phyloP scores from a whole-genome alignment of 2,113 vertebrate species.

The Gyps fulvus region DNA sequence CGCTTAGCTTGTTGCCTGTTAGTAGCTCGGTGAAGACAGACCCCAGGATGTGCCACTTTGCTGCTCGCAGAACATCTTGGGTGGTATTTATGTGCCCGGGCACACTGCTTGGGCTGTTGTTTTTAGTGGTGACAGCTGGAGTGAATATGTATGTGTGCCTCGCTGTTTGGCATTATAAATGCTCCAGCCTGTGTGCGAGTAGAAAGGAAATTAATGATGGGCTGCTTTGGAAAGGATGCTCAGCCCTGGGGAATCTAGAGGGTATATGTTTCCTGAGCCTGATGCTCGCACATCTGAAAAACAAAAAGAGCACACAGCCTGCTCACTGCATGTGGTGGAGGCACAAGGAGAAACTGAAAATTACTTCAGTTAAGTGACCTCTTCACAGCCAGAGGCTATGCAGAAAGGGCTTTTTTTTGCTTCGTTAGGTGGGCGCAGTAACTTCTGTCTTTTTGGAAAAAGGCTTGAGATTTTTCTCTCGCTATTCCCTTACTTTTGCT shows the following conservation, averaged over 20 bases:
- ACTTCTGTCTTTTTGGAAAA: not conserved
- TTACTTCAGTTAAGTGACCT: not conserved
- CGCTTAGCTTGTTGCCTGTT: not conserved
- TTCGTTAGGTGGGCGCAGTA: not conserved
- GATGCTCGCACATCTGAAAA: not conserved
- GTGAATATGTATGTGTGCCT: rapidly evolving
- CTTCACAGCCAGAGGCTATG: not conserved
- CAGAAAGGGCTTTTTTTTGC: not conserved
- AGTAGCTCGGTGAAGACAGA: not conserved
- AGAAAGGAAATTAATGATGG: not conserved
- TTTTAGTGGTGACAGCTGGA: not conserved
- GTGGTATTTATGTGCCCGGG: not conserved
- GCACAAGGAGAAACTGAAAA: not conserved
- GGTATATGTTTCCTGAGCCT: not conserved
- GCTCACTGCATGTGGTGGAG: not conserved
- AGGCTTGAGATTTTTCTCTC: not conserved
- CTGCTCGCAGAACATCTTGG: not conserved
- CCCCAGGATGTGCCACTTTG: not conserved
- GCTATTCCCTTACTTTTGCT: not conserved
- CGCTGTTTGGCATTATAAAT: not conserved
- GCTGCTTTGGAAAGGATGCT: not conserved
- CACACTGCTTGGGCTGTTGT: not conserved
- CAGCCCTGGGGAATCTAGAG: not conserved
- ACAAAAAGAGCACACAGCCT: not conserved
- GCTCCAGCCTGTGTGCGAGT: rapidly evolving